phyloP scores from a whole-genome alignment of 92 coral and sea anemone species.

The Phenganax marumi region DNA sequence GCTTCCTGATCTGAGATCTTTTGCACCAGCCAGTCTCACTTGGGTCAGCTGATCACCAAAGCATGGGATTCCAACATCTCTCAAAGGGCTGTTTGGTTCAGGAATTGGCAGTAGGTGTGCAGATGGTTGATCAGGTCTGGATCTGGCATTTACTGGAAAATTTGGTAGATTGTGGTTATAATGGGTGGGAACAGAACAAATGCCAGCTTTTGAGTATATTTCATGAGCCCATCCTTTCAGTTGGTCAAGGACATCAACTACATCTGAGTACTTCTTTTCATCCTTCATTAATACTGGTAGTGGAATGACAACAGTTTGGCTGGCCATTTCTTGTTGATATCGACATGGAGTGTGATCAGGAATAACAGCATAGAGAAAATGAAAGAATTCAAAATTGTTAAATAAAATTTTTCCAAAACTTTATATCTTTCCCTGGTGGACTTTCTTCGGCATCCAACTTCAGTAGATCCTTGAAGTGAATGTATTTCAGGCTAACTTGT shows the following conservation, averaged over 20 bases:
- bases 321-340: slow-evolving; percentile 48
- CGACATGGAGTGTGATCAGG: slow-evolving; percentile 46
- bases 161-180: not conserved
- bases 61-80: slow-evolving; percentile 58
- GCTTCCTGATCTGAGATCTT: slow-evolving; percentile 59
- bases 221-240: slow-evolving; percentile 5
- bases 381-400: slow-evolving; percentile 49
- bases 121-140: slow-evolving; percentile 66
- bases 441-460: slow-evolving; percentile 38
- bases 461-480: slow-evolving; percentile 49
- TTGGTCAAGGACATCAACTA: slow-evolving; percentile 14
- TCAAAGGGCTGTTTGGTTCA: slow-evolving; percentile 55
- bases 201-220: slow-evolving; percentile 17
- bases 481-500: slow-evolving; percentile 36
- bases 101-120: slow-evolving; percentile 59
- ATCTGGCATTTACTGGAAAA: slow-evolving; percentile 30
- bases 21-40: slow-evolving; percentile 63
- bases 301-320: slow-evolving; percentile 43
- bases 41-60: slow-evolving; percentile 67
- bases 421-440: slow-evolving; percentile 48
- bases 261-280: slow-evolving; percentile 16
- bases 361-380: slow-evolving; percentile 27
- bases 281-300: slow-evolving; percentile 46
- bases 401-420: slow-evolving; percentile 53
- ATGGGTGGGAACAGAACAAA: not conserved